These are phyloP conservation scores for Loriculus beryllinus DNA, from an alignment of 2,797 vertebrate species.

Conservation along the genomic window DNA sequence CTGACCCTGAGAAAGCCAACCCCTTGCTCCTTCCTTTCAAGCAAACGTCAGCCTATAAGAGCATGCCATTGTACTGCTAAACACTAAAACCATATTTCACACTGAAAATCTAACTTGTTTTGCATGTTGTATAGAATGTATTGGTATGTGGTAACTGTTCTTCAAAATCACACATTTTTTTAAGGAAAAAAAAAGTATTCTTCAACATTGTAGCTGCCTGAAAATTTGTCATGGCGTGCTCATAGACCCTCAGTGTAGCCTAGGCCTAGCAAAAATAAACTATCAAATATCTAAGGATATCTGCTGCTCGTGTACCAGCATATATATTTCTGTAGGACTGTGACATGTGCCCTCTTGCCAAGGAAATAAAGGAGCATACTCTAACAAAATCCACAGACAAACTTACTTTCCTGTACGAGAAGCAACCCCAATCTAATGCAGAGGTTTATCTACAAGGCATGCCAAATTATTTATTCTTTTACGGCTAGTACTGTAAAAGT, in stretches of 20 bases:
- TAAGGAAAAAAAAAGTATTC: not conserved
- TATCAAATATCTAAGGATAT: too few species aligned
- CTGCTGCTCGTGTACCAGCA: not conserved
- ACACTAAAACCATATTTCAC: not conserved
- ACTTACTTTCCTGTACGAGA: not conserved
- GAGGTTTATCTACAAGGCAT: not conserved
- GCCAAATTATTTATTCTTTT: not conserved
- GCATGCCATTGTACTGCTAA: not conserved
- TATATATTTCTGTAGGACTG: not conserved
- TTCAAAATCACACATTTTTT: not conserved
- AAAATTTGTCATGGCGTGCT: not conserved
- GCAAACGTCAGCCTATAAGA: not conserved
- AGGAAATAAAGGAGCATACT: not conserved
- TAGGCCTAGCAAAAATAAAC: not conserved
- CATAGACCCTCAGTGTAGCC: fast-evolving
- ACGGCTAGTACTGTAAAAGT: not conserved
- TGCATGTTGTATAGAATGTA: not conserved
- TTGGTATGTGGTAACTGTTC: fast-evolving
- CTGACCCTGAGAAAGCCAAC: not conserved
- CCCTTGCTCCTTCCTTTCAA: not conserved
- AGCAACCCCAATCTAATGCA: not conserved
- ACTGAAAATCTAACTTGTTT: not conserved
- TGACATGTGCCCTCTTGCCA: fast-evolving
- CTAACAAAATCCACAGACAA: not conserved
- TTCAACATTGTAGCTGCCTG: not conserved